Evolutionary conservation across 1,140 invertebrate genomes (phyloP), one percentile per base, ranked within the genome.

Genomic region (Protaetia brevitarsis): DNA sequence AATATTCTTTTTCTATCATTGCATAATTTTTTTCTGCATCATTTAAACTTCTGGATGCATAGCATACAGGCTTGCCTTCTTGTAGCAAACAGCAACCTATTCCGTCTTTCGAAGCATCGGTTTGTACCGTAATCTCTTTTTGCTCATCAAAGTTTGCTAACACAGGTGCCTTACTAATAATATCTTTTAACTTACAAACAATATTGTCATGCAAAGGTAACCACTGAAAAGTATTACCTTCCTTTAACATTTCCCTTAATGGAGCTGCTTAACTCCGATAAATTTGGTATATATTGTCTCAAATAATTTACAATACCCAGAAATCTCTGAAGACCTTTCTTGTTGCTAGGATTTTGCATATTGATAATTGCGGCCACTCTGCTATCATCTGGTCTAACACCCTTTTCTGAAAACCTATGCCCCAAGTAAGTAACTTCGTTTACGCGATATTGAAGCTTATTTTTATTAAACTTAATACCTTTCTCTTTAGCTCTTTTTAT

Each of bases 1-100:
- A 71, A 6, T 76, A 66, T 69, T 84, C 80, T 59, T 80, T 82
- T 67, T 83, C 80, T 21, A 81, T 82, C 65, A 77, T 74, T 0
- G 77, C 68, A 66, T 73, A 79, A 7, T 71, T 70, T 58, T 72
- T 51, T 68, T 79, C 74, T 26, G 66, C 57, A 6, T 74, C 58
- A 19, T 62, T 78, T 6, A 82, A 62, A 23, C 70, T 68, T 68
- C 76, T 67, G 8, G 73, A 76, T 8, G 67, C 69, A 75, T 75
- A 83, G 19, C 71, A 69, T 2, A 83, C 71, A 5, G 77, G 79
- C 28, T 75, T 62, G 13, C 69, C 68, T 69, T 65, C 70, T 68
- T 72, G 74, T 28, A 76, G 51, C n/a, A 79, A 57, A 68, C 68
- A 73, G 34, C 59, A 56, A n/a, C 66, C 66, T 13, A 79, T 13